Conservation (phyloP, 2,888 invertebrate species). For the Noctua janthina region DNA sequence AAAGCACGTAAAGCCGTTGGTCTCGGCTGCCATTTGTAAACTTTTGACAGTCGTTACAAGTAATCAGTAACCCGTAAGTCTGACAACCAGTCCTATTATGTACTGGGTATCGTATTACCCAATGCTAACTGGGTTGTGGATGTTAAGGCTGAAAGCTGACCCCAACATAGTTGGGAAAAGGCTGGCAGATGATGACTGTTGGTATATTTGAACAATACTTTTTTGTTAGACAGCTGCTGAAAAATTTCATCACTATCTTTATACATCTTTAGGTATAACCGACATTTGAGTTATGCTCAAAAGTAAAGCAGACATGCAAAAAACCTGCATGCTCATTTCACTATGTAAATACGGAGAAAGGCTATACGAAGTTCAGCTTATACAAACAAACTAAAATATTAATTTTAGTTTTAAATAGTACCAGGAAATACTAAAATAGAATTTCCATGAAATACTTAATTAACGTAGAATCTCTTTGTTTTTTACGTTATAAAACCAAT, state of each 20-base stretch:
- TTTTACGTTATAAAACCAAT: neutral
- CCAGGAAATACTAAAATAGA: neutral
- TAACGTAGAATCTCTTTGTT: neutral
- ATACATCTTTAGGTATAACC: neutral
- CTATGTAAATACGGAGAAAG: slow-evolving; percentile 7
- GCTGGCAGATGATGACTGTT: neutral
- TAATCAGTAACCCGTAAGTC: too few species aligned
- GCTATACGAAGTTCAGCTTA: neutral
- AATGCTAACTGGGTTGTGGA: too few species aligned
- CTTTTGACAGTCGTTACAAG: too few species aligned
- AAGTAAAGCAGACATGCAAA: neutral
- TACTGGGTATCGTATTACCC: too few species aligned
- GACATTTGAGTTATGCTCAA: neutral
- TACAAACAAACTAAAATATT: neutral
- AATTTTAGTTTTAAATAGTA: slow-evolving; percentile 1
- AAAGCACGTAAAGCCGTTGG: too few species aligned
- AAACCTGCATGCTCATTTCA: neutral
- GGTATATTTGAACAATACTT: neutral
- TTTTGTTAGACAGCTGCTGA: neutral
- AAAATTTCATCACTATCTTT: neutral
- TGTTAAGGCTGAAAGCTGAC: too few species aligned
- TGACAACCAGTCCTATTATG: too few species aligned
- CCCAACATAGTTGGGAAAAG: neutral
- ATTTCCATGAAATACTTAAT: slow-evolving; percentile 1
- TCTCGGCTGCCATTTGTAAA: too few species aligned